phyloP scores from a whole-genome alignment of 2,888 invertebrate species.

The Spodoptera littoralis region DNA sequence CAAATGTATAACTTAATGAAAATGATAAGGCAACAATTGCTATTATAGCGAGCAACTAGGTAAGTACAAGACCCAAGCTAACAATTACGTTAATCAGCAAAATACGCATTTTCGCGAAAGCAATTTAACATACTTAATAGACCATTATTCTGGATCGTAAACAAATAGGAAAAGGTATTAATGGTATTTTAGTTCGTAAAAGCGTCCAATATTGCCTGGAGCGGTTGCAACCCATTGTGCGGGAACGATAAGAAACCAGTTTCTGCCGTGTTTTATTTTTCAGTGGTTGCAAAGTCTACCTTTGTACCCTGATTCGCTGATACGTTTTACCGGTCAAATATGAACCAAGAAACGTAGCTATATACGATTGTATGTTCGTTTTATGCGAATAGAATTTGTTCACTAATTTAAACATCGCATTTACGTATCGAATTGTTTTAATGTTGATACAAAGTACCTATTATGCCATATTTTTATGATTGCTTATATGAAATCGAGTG shows the following conservation, averaged over 20 bases:
- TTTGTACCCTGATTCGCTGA: conserved; percentile 61
- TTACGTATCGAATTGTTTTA: conserved; percentile 30
- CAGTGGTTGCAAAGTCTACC: conserved; percentile 60
- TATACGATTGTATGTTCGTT: conserved; percentile 17
- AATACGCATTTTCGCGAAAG: conserved; percentile 63
- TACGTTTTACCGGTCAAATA: conserved; percentile 54
- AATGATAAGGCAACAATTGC: conserved; percentile 38
- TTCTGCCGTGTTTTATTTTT: conserved; percentile 67
- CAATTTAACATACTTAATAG: conserved; percentile 74
- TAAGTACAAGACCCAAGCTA: conserved; percentile 37
- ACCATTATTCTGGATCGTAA: conserved; percentile 69
- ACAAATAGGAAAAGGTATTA: conserved; percentile 78
- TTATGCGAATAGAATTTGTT: conserved; percentile 51
- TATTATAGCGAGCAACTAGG: conserved; percentile 22
- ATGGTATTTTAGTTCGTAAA: conserved; percentile 72
- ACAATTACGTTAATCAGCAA: conserved; percentile 67
- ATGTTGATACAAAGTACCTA: conserved; percentile 18
- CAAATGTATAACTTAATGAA: conserved; percentile 30
- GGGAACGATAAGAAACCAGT: conserved; percentile 70
- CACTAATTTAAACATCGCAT: conserved; percentile 53
- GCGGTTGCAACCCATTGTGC: conserved; percentile 65
- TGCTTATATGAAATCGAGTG: conserved; percentile 15
- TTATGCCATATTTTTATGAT: conserved; percentile 22
- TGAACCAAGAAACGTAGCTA: conserved; percentile 39
- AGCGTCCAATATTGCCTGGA: conserved; percentile 59